Evolutionary conservation across 2,888 invertebrate genomes (phyloP).

Genomic region (Strigamia crassipes): DNA sequence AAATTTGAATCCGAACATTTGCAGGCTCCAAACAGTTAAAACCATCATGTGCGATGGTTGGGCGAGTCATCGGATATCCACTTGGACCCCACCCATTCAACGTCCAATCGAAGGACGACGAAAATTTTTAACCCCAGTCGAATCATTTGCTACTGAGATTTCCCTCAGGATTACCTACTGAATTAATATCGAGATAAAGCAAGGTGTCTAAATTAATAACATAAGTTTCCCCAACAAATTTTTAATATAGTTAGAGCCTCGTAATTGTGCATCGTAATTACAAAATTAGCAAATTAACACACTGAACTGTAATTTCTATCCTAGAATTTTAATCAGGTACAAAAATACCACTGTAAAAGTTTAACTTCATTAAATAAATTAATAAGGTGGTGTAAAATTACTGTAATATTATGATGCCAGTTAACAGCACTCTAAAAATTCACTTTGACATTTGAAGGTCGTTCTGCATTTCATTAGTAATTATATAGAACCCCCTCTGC

Average conservation of each 20-base stretch:
- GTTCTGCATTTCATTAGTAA: neutral
- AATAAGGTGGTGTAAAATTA: neutral
- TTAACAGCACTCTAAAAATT: slow-evolving; percentile 5
- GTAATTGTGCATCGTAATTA: neutral
- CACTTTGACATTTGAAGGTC: slow-evolving; percentile 30
- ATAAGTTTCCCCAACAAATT: neutral
- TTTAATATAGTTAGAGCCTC: neutral
- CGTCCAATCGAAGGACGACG: slow-evolving; percentile 31
- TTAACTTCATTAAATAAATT: neutral
- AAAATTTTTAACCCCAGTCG: slow-evolving; percentile 19
- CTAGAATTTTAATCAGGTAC: neutral
- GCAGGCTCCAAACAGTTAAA: slow-evolving; percentile 17
- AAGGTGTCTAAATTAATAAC: neutral
- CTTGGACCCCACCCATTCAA: slow-evolving; percentile 18
- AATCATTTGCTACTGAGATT: slow-evolving; percentile 34
- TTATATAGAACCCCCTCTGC: neutral
- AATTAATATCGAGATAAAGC: neutral
- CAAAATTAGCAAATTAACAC: neutral
- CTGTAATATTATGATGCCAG: slow-evolving; percentile 29
- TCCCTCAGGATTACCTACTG: slow-evolving; percentile 27
- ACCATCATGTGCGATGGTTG: slow-evolving; percentile 8
- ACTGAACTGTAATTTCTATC: neutral
- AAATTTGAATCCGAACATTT: slow-evolving; percentile 19
- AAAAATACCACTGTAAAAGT: neutral
- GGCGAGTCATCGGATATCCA: slow-evolving; percentile 19